Evolutionary conservation across 2,797 vertebrate genomes (phyloP).

Genomic region (Aldrovandia affinis): DNA sequence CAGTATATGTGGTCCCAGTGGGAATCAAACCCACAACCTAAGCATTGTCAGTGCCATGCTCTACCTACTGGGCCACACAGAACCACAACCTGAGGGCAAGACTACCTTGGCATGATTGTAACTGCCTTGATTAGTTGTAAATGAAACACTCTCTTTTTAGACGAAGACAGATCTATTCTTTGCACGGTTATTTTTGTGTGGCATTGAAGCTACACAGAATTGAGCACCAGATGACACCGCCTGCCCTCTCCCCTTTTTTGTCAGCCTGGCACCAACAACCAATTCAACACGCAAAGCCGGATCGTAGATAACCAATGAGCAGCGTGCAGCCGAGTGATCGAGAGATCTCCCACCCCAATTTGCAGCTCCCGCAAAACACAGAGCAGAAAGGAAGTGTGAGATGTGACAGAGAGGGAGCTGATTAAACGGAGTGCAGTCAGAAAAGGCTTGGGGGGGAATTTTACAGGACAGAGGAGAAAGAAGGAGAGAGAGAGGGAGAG

Average conservation of each 20-base stretch:
- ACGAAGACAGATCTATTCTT: background rate
- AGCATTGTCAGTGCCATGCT: too few species aligned
- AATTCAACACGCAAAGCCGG: background rate
- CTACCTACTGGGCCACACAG: too few species aligned
- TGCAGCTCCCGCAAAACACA: constrained; percentile 7
- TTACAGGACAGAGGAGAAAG: background rate
- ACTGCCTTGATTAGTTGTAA: background rate
- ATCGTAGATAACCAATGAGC: background rate
- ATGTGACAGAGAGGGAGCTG: constrained; percentile 50
- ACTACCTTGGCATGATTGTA: background rate
- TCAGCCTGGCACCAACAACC: background rate
- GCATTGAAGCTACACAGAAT: background rate
- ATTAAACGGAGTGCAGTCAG: constrained; percentile 56
- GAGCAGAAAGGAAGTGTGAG: constrained; percentile 23
- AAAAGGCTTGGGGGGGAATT: constrained; percentile 46
- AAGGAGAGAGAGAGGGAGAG: background rate
- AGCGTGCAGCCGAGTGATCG: background rate
- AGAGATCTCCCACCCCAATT: constrained; percentile 16
- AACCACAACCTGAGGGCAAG: background rate
- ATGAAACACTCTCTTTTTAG: background rate
- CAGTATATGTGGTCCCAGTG: too few species aligned
- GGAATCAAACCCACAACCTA: too few species aligned
- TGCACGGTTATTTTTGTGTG: background rate
- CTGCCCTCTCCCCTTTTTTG: background rate
- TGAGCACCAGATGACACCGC: background rate